Evolutionary conservation across 2,113 vertebrate species (phyloP), one percentile per base, ranked within the genome.

Genomic region (Pteropus alecto): DNA sequence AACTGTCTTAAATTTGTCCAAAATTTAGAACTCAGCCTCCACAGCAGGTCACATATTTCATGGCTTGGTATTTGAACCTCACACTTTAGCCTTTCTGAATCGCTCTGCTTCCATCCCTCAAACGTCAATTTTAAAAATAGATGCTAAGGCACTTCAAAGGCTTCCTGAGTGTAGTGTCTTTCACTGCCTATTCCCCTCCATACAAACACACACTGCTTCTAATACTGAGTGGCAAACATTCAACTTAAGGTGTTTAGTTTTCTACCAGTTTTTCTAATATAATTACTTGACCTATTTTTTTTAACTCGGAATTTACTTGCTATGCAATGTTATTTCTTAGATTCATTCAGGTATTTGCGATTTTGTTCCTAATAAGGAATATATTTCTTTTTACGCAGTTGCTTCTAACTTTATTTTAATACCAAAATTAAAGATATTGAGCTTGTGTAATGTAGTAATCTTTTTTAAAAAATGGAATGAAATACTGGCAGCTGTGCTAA

Each of bases 391-490:
- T 61, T 58, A 48, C 41, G 14, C 85, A 70, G 28, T 78, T 88
- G 13, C 19, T 70, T 71, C 48, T 90, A 14, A 67, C 48, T 71
- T 82, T 84, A 92, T 93, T 94, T 87, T 33, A 65, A 6, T 76
- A 85, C 8, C 76, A 22, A 94, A 48, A 96, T 87, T 95, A 81
- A 54, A 97, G 56, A 43, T 92, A 94, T 19, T 97, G 61, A 98
- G 58, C 93, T 95, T 41, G 41, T 5, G 2, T 97, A 78, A 67
- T 60, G 43, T 5, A 95, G 51, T 83, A 93, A 89, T 97, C 96
- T 96, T 28, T 87, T 96, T 54, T 82, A 0, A 35, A 26, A 61
- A 61, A 43, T 95, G 13, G n/a, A 88, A 96, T 95, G 41, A 96
- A 87, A 86, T 35, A 38, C 35, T 54, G 46, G n/a, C 35, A 96